These are phyloP conservation scores for Vanessa tameamea DNA, from an alignment of 1,140 invertebrate genomes.

Conservation along the genomic window DNA sequence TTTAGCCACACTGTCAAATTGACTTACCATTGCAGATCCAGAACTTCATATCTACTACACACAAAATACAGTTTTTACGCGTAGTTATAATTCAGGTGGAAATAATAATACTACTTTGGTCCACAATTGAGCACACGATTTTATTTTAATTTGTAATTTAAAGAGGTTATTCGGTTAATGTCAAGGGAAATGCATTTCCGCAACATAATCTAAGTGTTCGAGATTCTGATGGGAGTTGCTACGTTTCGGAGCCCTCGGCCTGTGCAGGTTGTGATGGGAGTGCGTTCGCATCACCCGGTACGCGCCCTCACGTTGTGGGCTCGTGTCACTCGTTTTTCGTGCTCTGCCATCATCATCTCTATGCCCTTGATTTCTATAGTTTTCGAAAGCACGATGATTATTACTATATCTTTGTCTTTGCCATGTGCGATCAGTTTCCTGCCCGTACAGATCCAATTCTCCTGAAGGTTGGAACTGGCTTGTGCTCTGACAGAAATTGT, in stretches of 20 bases:
- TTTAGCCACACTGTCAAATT: slow-evolving; percentile 17
- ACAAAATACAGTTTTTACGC: slow-evolving; percentile 37
- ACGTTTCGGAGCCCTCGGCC: slow-evolving; percentile 67
- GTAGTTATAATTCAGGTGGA: slow-evolving; percentile 16
- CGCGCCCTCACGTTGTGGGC: slow-evolving; percentile 56
- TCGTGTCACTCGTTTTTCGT: slow-evolving; percentile 63
- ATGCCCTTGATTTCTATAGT: slow-evolving; percentile 58
- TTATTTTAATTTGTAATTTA: slow-evolving; percentile 51
- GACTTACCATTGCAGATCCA: slow-evolving; percentile 28
- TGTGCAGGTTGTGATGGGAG: slow-evolving; percentile 79
- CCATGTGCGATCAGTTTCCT: slow-evolving; percentile 79
- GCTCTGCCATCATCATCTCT: slow-evolving; percentile 61
- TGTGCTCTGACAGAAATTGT: slow-evolving; percentile 76
- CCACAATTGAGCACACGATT: slow-evolving; percentile 75
- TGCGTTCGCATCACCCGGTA: slow-evolving; percentile 77
- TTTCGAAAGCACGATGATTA: slow-evolving; percentile 65
- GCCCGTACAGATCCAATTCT: slow-evolving; percentile 81
- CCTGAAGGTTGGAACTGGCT: slow-evolving; percentile 83
- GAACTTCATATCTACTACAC: slow-evolving; percentile 10
- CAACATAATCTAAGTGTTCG: slow-evolving; percentile 81
- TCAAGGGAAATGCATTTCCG: slow-evolving; percentile 83
- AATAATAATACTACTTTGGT: slow-evolving; percentile 70
- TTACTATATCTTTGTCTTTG: slow-evolving; percentile 76
- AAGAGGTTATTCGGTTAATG: slow-evolving; percentile 50
- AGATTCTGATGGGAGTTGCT: slow-evolving; percentile 81